Evolutionary conservation across 2,888 invertebrate genomes (phyloP).

Genomic region (Cephus sareptanus): DNA sequence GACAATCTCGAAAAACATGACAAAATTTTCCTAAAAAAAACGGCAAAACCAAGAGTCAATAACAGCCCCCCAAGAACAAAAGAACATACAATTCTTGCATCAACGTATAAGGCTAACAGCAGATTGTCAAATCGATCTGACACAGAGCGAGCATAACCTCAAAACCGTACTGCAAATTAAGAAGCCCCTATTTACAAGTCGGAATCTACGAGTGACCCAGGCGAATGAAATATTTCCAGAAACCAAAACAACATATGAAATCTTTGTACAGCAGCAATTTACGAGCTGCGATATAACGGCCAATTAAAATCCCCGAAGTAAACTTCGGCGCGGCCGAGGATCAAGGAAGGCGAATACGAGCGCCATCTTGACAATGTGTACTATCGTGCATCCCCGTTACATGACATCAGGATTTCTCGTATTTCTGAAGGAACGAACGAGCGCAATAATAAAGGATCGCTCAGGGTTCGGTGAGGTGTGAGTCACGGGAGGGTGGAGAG

Average conservation of each 20-base stretch:
- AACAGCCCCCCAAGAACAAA: too few relatives aligned
- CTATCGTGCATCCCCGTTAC: neutral
- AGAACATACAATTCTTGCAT: neutral
- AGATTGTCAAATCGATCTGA: neutral
- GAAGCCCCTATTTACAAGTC: neutral
- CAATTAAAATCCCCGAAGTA: neutral
- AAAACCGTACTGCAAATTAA: neutral
- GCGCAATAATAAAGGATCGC: neutral
- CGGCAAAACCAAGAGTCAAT: neutral
- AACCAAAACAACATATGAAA: neutral
- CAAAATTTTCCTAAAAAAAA: neutral
- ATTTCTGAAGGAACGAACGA: neutral
- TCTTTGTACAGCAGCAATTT: neutral
- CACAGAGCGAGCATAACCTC: neutral
- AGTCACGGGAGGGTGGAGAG: neutral
- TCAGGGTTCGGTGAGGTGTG: neutral
- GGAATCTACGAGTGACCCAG: neutral
- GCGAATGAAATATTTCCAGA: neutral
- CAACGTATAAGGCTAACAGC: neutral
- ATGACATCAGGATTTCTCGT: neutral
- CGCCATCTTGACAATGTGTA: neutral
- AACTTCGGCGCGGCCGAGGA: neutral
- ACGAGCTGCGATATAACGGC: neutral
- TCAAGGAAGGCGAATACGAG: neutral
- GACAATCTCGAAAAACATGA: neutral